These are phyloP conservation scores for Scartelaos histophorus DNA, from an alignment of 2,113 vertebrate species.

Conservation along the genomic window DNA sequence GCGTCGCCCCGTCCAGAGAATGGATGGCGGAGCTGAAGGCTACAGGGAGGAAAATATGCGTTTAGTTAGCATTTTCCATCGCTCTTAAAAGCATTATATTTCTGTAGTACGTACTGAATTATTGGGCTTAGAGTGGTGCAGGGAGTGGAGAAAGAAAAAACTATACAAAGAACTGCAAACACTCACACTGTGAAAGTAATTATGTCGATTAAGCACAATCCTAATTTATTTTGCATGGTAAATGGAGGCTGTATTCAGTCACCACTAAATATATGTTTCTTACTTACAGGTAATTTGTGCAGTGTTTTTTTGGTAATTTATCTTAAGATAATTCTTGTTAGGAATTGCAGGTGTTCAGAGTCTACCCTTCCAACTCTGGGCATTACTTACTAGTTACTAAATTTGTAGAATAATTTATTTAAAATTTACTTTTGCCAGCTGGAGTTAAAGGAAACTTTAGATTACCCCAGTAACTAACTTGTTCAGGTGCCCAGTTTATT, in stretches of 20 bases:
- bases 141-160: background rate
- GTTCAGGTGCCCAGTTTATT: no score
- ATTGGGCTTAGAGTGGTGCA: background rate
- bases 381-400: no score
- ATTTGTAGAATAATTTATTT: no score
- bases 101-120: background rate
- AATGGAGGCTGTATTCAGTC: background rate
- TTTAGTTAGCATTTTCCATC: background rate
- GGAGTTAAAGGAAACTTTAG: no score
- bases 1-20: conserved; percentile 91
- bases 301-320: background rate
- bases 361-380: no score
- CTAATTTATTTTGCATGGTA: background rate
- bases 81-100: background rate
- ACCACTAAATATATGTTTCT: background rate
- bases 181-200: background rate
- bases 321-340: background rate
- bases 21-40: conserved; percentile 93
- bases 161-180: background rate
- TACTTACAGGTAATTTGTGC: background rate
- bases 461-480: no score
- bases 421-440: no score
- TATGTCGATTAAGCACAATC: background rate
- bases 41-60: conserved; percentile 36
- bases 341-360: no score